Evolutionary conservation across 2,888 invertebrate species (phyloP), one percentile per base, ranked within the genome.

Genomic region (Melieria crassipennis): DNA sequence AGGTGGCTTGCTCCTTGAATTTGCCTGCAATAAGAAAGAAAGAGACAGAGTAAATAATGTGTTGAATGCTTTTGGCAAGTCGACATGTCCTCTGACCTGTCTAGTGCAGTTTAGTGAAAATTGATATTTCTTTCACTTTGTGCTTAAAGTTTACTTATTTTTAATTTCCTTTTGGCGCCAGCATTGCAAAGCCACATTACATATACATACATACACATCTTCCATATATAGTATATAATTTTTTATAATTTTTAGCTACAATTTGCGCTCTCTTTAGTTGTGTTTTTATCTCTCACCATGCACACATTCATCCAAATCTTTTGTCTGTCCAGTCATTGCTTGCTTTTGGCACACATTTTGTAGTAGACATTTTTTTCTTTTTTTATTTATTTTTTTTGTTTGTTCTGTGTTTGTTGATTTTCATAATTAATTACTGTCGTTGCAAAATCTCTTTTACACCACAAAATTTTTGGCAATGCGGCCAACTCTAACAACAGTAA

Each of bases 1-100:
- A 95, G 1, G 95, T 93, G 1, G 95, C 94, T 85, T 99, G 98
- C 83, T 98, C 98, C 87, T 98, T 97, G 89, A 99, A 99, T 83
- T 87, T 86, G 75, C 87, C 87, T 87, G 76, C 9, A 76, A 78
- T 62, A 30, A 72, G 66, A 73, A 64, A 70, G 47, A 62, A 64
- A 50, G 16, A 63, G 7, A 62, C 7, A 10, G 3, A 10, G 50
- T 56, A 57, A 42, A 50, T 13, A 7, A 48, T 57, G 5, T n/a
- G n/a, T 43, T 30, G n/a, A 16, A 43, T 45, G 52, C n/a, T 64
- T 42, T 43, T 30, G n/a, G 0, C 0, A n/a, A 42, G 13, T 3
- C 30, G 30, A 2, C 3, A 30, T 30, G 30, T 30, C 30, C 30
- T 30, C 2, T 30, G 30, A 2, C 30, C 30, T 30, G 30, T 30